Evolutionary conservation across 2,888 invertebrate genomes (phyloP).

Genomic region (Volucella inanis): DNA sequence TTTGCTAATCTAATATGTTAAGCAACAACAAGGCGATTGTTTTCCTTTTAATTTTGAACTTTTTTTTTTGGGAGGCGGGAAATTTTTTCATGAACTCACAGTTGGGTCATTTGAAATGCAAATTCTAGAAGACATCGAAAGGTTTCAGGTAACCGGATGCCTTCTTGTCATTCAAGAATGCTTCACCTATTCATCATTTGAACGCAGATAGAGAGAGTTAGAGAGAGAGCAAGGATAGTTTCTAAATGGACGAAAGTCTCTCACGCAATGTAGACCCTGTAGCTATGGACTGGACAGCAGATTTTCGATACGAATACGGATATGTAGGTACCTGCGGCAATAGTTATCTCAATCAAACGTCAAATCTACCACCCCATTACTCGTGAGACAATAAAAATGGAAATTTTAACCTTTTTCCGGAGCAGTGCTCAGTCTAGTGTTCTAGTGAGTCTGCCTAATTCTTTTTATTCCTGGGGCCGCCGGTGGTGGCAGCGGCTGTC

Average conservation of each 20-base stretch:
- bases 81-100: slow-evolving; percentile 11
- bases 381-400: slow-evolving; percentile 74
- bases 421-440: slow-evolving; percentile 42
- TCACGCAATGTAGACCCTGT: slow-evolving; percentile 26
- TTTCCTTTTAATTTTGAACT: slow-evolving; percentile 37
- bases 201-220: slow-evolving; percentile 2
- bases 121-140: slow-evolving; percentile 43
- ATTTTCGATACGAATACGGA: too few species aligned
- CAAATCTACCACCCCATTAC: slow-evolving; percentile 73
- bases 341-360: slow-evolving; percentile 72
- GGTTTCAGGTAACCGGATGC: slow-evolving; percentile 7
- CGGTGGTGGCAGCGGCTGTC: background rate
- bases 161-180: slow-evolving; percentile 11
- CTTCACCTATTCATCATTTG: slow-evolving; percentile 37
- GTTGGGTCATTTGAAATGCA: slow-evolving; percentile 68
- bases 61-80: slow-evolving; percentile 11
- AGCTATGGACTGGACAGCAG: background rate
- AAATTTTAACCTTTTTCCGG: slow-evolving; percentile 59
- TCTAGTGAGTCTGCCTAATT: slow-evolving; percentile 37
- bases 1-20: slow-evolving; percentile 69
- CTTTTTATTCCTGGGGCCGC: slow-evolving; percentile 35
- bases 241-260: background rate
- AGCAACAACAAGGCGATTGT: slow-evolving; percentile 38
- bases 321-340: background rate
- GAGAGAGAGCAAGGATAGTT: background rate